Evolutionary conservation across 37 sponge, comb jelly and placozoan genomes (phyloP), one percentile per base, ranked within the genome.

Genomic region (Tethya wilhelma): DNA sequence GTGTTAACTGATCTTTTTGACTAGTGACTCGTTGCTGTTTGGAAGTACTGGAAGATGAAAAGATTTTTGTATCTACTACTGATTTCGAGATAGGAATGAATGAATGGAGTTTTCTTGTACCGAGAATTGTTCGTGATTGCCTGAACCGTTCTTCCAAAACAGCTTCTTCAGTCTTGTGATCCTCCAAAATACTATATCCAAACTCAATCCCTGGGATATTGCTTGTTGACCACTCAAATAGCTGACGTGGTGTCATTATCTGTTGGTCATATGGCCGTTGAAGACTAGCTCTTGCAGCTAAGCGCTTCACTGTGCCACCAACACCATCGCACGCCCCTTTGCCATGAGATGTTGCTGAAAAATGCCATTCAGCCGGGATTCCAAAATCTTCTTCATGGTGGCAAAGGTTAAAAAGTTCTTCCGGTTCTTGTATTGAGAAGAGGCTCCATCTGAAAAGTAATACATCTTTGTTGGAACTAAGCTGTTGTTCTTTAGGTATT

Each of bases 341-440:
- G 11, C 63, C 63, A n/a, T 60, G 63, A n/a, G 63, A 60, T 12
- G 63, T 60, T 12, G 63, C 63, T n/a, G 63, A 69, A 44, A 86
- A 86, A 59, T 86, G 79, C 86, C 86, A 86, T 71, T 86, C 86
- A 64, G 79, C 86, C 6, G 45, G 17, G 14, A 86, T 29, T 19
- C 86, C 86, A 71, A 79, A 86, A 33, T 86, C 86, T n/a, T 4
- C 53, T 62, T 79, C 30, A 29, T 86, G 86, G 59, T 79, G 66
- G 66, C 79, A 78, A 30, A 86, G 53, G 78, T 86, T 86, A 34
- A 70, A 30, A 86, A 79, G 38, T 49, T 49, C 14, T 49, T 49
- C 53, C 53, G 9, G 53, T 49, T 49, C 14, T 49, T 49, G 53
- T 49, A 49, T 14, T 49, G 53, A 19, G 53, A 49, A 19, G 53